Percentiles rank a stretch among this genome's conserved stretches.
phyloP scores from a whole-genome alignment of 2,113 vertebrate species.

The Elgaria multicarinata region DNA sequence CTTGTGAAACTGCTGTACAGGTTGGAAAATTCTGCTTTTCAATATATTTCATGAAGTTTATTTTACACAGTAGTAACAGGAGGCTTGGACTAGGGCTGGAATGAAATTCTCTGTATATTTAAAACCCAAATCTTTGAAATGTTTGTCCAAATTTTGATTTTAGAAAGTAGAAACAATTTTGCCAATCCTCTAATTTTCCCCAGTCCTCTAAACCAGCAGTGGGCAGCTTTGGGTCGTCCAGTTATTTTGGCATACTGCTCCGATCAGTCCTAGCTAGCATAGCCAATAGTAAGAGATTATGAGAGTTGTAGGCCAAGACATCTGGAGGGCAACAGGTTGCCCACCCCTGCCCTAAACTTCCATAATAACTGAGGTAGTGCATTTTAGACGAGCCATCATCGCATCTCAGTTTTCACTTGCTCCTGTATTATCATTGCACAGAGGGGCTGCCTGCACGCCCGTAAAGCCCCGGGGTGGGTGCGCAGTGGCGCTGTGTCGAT shows the following conservation, averaged over 20 bases:
- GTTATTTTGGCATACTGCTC: too few species aligned
- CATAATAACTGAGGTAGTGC: background rate
- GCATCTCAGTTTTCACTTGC: too few species aligned
- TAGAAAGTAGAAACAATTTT: background rate
- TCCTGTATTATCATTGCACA: too few species aligned
- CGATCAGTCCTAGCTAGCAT: too few species aligned
- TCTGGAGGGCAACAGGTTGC: too few species aligned
- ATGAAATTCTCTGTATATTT: constrained; percentile 1
- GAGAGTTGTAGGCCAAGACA: too few species aligned
- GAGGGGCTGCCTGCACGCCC: too few species aligned
- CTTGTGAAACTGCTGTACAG: constrained; percentile 67
- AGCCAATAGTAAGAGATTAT: too few species aligned
- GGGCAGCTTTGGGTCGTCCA: too few species aligned
- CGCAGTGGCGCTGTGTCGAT: too few species aligned
- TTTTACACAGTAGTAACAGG: background rate
- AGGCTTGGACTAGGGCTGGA: background rate
- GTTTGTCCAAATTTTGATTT: background rate
- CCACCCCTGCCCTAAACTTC: background rate
- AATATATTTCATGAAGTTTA: background rate
- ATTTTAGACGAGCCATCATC: background rate
- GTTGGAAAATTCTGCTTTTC: constrained; percentile 36
- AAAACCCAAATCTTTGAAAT: background rate
- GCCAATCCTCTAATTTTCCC: background rate
- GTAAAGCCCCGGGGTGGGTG: too few species aligned
- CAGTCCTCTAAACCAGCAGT: background rate